These are phyloP conservation scores for Nephrotoma flavescens DNA, from an alignment of 2,888 invertebrate species.

Conservation along the genomic window DNA sequence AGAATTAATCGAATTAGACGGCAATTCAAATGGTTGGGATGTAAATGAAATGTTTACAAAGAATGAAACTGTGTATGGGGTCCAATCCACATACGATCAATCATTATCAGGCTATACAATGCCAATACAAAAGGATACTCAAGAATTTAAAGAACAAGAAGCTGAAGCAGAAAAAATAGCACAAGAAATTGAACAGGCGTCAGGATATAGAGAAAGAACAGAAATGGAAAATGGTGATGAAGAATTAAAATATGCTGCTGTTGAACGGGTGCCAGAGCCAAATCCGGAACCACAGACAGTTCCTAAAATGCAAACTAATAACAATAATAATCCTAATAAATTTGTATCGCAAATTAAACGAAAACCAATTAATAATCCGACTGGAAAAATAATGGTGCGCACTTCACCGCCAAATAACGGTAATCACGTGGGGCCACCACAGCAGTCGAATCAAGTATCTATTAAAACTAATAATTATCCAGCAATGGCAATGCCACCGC, in stretches of 20 bases:
- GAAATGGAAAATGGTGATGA: constrained; percentile 89
- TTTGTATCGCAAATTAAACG: constrained; percentile 69
- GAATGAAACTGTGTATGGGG: constrained; percentile 84
- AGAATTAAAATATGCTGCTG: constrained; percentile 76
- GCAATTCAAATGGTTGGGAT: constrained; percentile 88
- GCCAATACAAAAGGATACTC: constrained; percentile 71
- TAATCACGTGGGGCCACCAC: constrained; percentile 4
- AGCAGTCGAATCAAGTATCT: constrained; percentile 5
- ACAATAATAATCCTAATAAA: constrained; percentile 31
- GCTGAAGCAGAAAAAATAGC: constrained; percentile 77
- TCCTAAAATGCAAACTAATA: constrained; percentile 4
- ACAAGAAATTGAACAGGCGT: constrained; percentile 80
- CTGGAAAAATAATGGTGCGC: constrained; percentile 51
- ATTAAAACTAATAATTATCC: constrained; percentile 16
- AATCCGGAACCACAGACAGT: constrained; percentile 9
- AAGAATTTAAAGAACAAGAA: constrained; percentile 55
- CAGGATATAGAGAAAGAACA: constrained; percentile 62
- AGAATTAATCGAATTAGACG: constrained; percentile 53
- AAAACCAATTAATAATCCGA: constrained; percentile 36
- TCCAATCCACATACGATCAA: constrained; percentile 84
- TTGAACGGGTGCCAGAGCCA: constrained; percentile 41
- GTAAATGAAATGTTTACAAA: constrained; percentile 91
- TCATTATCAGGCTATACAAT: constrained; percentile 85
- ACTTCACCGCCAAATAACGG: constrained; percentile 36
- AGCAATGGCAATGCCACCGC: constrained; percentile 16